Percentiles rank a stretch among this genome's conserved stretches.
Evolutionary conservation across 2,113 vertebrate genomes (phyloP).

Genomic region (Oncorhynchus gorbuscha): DNA sequence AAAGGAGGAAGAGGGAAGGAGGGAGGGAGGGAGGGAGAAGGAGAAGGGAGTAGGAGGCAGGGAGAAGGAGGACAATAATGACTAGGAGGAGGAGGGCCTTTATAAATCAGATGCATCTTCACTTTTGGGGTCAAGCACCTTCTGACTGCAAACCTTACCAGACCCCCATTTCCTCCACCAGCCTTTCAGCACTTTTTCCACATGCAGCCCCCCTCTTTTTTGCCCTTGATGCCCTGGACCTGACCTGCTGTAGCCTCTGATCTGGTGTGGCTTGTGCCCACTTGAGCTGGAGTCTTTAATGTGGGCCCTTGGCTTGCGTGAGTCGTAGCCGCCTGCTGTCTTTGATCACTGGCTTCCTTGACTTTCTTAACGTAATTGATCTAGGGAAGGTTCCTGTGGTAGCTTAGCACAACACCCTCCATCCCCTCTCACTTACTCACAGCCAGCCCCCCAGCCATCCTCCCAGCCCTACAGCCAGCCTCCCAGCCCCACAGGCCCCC

Average conservation of each 20-base stretch:
- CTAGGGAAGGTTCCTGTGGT: slow-evolving; percentile 18
- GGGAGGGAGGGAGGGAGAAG: neutral
- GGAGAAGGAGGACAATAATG: no score
- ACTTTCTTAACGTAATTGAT: slow-evolving; percentile 35
- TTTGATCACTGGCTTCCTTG: slow-evolving; percentile 38
- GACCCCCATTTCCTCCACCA: neutral
- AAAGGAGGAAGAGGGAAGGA: no score
- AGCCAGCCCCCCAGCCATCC: slow-evolving; percentile 6
- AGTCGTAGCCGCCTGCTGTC: slow-evolving; percentile 20
- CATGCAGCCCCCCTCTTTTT: neutral
- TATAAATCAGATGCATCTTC: neutral
- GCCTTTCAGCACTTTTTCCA: neutral
- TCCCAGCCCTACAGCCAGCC: slow-evolving; percentile 23
- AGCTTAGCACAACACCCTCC: slow-evolving; percentile 4
- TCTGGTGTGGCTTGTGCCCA: slow-evolving; percentile 32
- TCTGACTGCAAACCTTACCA: neutral
- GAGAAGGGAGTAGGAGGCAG: neutral
- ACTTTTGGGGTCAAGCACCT: neutral
- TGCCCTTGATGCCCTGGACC: neutral
- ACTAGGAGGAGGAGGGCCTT: neutral
- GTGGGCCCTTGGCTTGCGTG: slow-evolving; percentile 38
- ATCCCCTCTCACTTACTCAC: slow-evolving; percentile 30
- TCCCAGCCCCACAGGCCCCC: slow-evolving; percentile 13
- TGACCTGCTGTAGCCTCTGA: slow-evolving; percentile 3
- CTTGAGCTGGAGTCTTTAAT: slow-evolving; percentile 49